Conservation (phyloP, 2,797 vertebrate genomes). For the Anguilla obscura region DNA sequence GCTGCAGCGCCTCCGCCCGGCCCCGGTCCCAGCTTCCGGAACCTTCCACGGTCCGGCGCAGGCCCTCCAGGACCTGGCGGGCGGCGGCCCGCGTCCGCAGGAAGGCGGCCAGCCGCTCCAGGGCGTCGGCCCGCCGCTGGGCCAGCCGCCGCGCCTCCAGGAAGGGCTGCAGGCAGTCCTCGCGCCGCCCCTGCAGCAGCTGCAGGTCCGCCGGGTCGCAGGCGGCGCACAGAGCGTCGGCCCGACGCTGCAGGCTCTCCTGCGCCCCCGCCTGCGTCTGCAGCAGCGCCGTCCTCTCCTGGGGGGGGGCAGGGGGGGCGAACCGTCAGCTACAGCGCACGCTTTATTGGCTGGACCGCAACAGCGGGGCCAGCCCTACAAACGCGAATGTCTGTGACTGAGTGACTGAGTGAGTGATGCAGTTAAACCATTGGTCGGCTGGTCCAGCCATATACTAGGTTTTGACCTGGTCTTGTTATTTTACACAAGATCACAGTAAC, state of each 20-base stretch:
- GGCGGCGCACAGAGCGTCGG: conserved; percentile 69
- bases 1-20: conserved; percentile 78
- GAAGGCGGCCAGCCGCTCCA: conserved; percentile 75
- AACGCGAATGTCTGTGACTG: too few species aligned
- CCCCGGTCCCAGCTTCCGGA: conserved; percentile 80
- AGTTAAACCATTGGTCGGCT: too few species aligned
- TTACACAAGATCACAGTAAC: too few species aligned
- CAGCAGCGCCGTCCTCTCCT: conserved; percentile 79
- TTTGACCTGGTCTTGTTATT: too few species aligned
- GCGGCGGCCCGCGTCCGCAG: conserved; percentile 65
- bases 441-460: too few species aligned
- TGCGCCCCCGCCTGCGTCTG: conserved; percentile 66
- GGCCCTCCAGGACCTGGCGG: conserved; percentile 60
- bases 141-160: conserved; percentile 80
- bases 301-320: conserved; percentile 6
- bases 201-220: conserved; percentile 76
- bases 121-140: conserved; percentile 71
- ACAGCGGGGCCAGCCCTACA: too few species aligned
- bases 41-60: conserved; percentile 79
- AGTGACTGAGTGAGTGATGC: too few species aligned
- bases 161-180: conserved; percentile 85
- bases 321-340: background rate
- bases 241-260: conserved; percentile 71
- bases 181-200: conserved; percentile 75
- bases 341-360: too few species aligned